Base-by-base conservation (phyloP, 2,888 invertebrate species). In the Boloria euphrosyne region DNA sequence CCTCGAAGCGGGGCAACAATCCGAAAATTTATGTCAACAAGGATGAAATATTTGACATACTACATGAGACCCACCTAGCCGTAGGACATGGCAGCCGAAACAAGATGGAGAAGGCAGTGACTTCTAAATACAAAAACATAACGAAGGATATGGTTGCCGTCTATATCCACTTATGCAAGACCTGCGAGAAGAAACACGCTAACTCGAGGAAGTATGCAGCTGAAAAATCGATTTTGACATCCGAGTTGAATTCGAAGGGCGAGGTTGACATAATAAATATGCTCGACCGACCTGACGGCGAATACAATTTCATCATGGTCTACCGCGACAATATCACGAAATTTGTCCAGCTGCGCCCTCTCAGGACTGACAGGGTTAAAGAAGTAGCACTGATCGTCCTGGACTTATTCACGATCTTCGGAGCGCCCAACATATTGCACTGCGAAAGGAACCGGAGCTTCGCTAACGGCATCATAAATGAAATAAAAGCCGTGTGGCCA, bases 371-470 rank as follows among this genome's bases (percentile, higher is more conserved):
- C 16, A 51, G 46, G 6, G 50, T 57, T 4, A 72, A 69, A 62
- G 82, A 85, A 70, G 82, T 85, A 16, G 82, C 84, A 27, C 69
- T 79, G 62, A 61, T 74, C 14, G 58, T 89, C 3, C 51, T 79
- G 22, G 79, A 84, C 62, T 84, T 87, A 62, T 85, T 86, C 73
- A 73, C 70, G 4, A 77, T 76, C 60, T 78, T 86, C 67, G 85
- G 83, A 7, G 79, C 81, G n/a, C 82, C 83, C 5, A 62, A 63
- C 22, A 79, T 85, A 60, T 71, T 84, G n/a, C 81, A 84, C 53
- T 72, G 70, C 49, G 79, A 80, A 60, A 80, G 80, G 69, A 81
- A 80, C 7, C 62, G 76, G 50, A 81, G 82, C 70, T 83, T 83
- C 74, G 69, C 54, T 38, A 80, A 76, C 63, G 47, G 66, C 53